Conservation (phyloP, 2,113 vertebrate genomes). For the Corythoichthys intestinalis region DNA sequence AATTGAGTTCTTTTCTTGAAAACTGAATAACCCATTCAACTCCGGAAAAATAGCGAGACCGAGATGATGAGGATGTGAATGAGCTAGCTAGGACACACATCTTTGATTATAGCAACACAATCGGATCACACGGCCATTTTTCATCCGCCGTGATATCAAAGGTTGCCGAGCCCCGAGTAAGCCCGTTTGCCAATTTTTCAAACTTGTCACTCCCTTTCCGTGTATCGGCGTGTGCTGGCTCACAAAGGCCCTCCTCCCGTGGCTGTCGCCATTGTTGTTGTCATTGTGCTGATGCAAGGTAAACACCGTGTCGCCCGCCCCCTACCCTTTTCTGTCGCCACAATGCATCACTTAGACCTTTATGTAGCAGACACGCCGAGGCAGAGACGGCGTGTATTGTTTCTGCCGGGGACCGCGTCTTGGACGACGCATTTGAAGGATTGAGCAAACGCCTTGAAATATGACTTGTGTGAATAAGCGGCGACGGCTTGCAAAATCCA, state of each 20-base stretch:
- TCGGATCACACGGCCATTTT: conserved; percentile 44
- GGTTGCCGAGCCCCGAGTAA: conserved; percentile 59
- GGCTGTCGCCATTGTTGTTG: conserved; percentile 48
- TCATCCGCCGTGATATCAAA: conserved; percentile 63
- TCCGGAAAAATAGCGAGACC: conserved; percentile 28
- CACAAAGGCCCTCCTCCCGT: conserved; percentile 16
- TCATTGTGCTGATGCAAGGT: conserved; percentile 41
- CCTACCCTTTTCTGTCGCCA: neutral
- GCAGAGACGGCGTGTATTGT: neutral
- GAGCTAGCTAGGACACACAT: conserved; percentile 21
- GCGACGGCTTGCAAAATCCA: neutral
- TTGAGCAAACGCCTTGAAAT: neutral
- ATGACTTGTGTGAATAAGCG: conserved; percentile 6
- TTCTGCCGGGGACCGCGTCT: neutral
- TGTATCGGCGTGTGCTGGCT: neutral
- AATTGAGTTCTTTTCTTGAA: neutral
- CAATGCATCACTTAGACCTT: conserved; percentile 4
- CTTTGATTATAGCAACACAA: conserved; percentile 53
- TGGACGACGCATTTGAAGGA: neutral
- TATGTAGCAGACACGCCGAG: neutral
- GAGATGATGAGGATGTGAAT: neutral
- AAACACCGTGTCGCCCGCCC: conserved; percentile 10
- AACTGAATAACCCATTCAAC: conserved; percentile 60
- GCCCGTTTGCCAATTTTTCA: conserved; percentile 62
- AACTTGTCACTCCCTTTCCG: conserved; percentile 57